These are phyloP conservation scores for Platycnemis pennipes DNA, from an alignment of 2,888 invertebrate genomes.

Conservation along the genomic window DNA sequence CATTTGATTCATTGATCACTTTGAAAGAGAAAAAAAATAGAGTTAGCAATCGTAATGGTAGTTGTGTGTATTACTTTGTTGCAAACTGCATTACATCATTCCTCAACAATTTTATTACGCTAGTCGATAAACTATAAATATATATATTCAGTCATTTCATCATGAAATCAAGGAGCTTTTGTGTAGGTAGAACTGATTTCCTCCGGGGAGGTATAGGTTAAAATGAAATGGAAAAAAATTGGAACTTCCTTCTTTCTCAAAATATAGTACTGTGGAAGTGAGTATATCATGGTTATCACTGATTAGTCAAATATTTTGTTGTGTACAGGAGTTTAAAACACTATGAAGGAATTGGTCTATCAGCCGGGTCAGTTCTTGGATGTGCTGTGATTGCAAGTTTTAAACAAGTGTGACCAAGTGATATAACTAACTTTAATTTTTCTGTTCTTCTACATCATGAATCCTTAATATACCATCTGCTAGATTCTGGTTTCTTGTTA, in stretches of 20 bases:
- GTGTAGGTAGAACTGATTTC: conserved; percentile 63
- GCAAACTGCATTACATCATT: conserved; percentile 61
- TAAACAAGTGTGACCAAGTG: conserved; percentile 53
- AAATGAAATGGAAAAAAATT: conserved; percentile 40
- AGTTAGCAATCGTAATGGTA: conserved; percentile 50
- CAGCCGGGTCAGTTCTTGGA: conserved; percentile 60
- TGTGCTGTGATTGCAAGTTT: conserved; percentile 65
- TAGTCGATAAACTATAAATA: conserved; percentile 65
- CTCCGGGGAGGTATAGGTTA: conserved; percentile 49
- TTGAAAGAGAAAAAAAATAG: conserved; percentile 42
- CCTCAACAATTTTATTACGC: conserved; percentile 59
- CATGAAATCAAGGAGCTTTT: conserved; percentile 53
- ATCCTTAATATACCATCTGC: conserved; percentile 33
- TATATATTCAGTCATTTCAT: conserved; percentile 56
- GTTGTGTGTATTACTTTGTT: conserved; percentile 59
- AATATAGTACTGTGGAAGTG: conserved; percentile 53
- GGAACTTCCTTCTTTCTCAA: conserved; percentile 60
- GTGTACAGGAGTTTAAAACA: conserved; percentile 65
- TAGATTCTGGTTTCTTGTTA: conserved; percentile 62
- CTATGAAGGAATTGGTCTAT: conserved; percentile 45
- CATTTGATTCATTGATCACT: conserved; percentile 51
- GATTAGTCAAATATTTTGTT: conserved; percentile 65
- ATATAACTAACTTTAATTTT: conserved; percentile 37
- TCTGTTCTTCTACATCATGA: conserved; percentile 41
- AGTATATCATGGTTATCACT: conserved; percentile 63